A percentile compares a stretch with the other conserved stretches of the same genome.
Conservation (phyloP, 2,888 invertebrate species). For the Cinara cedri region DNA sequence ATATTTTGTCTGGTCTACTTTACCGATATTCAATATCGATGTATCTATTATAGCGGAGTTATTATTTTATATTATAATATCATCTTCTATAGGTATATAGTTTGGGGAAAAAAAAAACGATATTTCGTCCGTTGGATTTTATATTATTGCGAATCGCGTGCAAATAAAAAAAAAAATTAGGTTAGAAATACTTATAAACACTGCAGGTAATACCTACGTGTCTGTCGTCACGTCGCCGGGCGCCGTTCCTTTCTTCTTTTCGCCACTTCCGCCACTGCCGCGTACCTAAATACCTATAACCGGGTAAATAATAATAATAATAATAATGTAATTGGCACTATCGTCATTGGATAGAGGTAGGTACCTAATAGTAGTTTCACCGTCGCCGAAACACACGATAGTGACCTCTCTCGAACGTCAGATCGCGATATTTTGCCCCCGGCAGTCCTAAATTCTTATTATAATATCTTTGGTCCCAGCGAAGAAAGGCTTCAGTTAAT, state of each 20-base stretch:
- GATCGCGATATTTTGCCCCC: no score
- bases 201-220: slow-evolving; percentile 22
- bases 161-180: slow-evolving; percentile 33
- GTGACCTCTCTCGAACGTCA: no score
- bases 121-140: not conserved
- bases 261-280: not conserved
- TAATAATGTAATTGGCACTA: not conserved
- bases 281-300: no score
- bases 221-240: slow-evolving; percentile 34
- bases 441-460: no score
- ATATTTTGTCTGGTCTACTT: slow-evolving; percentile 11
- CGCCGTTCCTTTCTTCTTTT: slow-evolving; percentile 47
- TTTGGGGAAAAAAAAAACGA: no score
- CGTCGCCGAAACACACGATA: not conserved
- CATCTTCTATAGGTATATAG: no score
- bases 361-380: slow-evolving; percentile 25
- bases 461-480: no score
- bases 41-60: no score
- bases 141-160: not conserved
- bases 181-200: not conserved
- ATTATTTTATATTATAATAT: no score
- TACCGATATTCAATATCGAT: no score
- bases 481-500: no score
- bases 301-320: no score
- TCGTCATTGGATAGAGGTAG: not conserved